Percentiles rank a stretch among this genome's conserved stretches.
These are phyloP conservation scores for Phrynocephalus vlangalii DNA, from an alignment of 2,797 vertebrate genomes.

Conservation along the genomic window DNA sequence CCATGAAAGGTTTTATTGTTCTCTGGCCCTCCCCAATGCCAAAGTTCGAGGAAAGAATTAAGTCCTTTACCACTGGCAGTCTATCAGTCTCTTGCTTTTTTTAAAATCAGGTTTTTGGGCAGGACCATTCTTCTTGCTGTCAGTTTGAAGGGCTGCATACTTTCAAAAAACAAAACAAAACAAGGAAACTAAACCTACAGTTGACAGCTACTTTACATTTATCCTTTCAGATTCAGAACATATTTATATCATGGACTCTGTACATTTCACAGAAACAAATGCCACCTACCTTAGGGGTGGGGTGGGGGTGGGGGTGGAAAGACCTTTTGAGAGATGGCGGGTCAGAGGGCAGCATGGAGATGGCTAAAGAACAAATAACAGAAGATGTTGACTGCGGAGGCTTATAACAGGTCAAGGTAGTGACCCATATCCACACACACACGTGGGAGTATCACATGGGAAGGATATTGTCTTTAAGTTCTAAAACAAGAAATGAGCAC, in stretches of 20 bases:
- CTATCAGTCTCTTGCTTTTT: not conserved
- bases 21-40: not conserved
- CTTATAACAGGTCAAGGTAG: conserved; percentile 4
- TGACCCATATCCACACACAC: not conserved
- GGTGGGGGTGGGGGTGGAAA: not conserved
- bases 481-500: conserved; percentile 12
- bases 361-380: not conserved
- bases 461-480: not conserved
- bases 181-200: not conserved
- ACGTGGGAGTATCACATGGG: not conserved
- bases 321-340: not conserved
- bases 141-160: not conserved
- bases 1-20: not conserved
- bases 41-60: not conserved
- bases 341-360: not conserved
- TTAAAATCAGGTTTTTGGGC: not conserved
- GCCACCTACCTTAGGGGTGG: not conserved
- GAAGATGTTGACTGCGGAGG: not conserved
- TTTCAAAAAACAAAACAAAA: not conserved
- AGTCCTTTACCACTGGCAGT: not conserved
- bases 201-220: not conserved
- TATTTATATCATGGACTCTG: not conserved
- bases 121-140: not conserved
- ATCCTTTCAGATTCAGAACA: not conserved
- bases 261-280: not conserved